phyloP scores from a whole-genome alignment of 2,113 vertebrate genomes.

The Gyps fulvus region DNA sequence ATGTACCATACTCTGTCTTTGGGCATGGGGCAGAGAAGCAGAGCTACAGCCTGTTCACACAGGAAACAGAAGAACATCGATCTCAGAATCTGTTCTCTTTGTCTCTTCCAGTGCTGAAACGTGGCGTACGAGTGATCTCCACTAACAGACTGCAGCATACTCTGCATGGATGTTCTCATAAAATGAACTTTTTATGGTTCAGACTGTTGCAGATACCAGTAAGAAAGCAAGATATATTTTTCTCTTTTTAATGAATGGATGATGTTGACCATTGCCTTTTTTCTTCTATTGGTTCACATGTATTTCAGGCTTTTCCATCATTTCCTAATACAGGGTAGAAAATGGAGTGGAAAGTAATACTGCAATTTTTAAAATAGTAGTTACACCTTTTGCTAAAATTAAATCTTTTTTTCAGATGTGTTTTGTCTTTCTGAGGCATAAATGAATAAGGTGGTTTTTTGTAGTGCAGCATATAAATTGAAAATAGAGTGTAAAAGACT shows the following conservation, averaged over 20 bases:
- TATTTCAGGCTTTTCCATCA: neutral
- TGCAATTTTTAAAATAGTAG: neutral
- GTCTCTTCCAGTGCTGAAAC: neutral
- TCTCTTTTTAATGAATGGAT: neutral
- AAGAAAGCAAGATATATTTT: neutral
- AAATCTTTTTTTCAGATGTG: neutral
- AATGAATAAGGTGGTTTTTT: neutral
- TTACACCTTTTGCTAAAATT: neutral
- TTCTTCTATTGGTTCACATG: neutral
- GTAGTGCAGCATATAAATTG: neutral
- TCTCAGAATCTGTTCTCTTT: neutral
- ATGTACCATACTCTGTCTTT: neutral
- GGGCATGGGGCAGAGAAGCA: neutral
- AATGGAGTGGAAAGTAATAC: neutral
- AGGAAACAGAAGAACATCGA: neutral
- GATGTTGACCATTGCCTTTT: neutral
- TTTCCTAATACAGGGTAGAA: neutral
- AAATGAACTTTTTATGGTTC: neutral
- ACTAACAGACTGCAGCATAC: neutral
- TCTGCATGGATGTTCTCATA: neutral
- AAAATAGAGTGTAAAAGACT: neutral
- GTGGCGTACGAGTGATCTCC: neutral
- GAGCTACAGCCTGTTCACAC: neutral
- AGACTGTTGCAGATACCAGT: neutral
- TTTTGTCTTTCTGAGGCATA: neutral